phyloP scores from a whole-genome alignment of 2,113 vertebrate species.

The Ahaetulla prasina region DNA sequence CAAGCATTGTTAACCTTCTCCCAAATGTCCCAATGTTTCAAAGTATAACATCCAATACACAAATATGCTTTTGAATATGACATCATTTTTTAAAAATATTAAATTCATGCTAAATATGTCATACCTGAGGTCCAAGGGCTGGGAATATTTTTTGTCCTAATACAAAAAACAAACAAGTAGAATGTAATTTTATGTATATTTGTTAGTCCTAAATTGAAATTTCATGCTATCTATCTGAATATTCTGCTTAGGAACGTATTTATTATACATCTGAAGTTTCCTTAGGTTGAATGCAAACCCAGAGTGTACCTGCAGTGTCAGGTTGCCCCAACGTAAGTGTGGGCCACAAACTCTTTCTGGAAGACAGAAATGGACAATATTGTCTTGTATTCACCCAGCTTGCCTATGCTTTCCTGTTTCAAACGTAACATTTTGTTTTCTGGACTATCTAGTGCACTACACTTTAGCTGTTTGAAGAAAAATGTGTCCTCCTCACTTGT shows the following conservation, averaged over 20 bases:
- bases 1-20: background rate
- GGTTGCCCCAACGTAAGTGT: background rate
- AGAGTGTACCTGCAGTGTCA: background rate
- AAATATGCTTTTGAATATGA: background rate
- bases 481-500: background rate
- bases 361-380: background rate
- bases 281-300: background rate
- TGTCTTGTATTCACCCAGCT: background rate
- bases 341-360: background rate
- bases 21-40: background rate
- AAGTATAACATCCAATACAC: background rate
- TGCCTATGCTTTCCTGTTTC: background rate
- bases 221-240: background rate
- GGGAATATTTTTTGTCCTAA: background rate
- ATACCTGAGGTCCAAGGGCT: slow-evolving; percentile 17
- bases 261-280: background rate
- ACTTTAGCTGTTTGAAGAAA: background rate
- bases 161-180: background rate
- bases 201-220: background rate
- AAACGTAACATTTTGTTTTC: background rate
- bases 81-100: background rate
- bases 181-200: background rate
- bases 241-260: background rate
- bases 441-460: background rate
- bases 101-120: background rate